Base-by-base conservation (phyloP, 1,140 invertebrate species). In the Ctenoplectra terminalis region DNA sequence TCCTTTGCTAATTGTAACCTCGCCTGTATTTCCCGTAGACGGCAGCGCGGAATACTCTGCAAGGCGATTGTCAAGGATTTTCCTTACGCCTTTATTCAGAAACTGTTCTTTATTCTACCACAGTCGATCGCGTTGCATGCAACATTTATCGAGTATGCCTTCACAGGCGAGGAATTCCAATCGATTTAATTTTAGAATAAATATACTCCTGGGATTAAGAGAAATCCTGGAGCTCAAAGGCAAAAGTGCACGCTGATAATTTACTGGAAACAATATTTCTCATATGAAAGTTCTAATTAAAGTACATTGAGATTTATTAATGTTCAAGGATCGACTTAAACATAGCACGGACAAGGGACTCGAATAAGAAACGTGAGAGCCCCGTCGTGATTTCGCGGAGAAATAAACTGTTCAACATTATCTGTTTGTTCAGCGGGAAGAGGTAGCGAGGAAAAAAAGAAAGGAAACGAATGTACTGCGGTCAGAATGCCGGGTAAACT, bases 11-110 rank as follows among this genome's bases (percentile, higher is more conserved):
- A n/a, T n/a, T n/a, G n/a, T n/a, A 29, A 43, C 20, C 31, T 50
- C 73, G 75, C 69, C 80, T 83, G 77, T 34, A 61, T 84, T 85
- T 83, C 66, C 72, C 83, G 34, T 81, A 76, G 31, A 74, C 61
- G 74, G 78, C 43, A 29, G 31, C 17, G 56, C 66, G 37, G 4
- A 52, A 26, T 29, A 76, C 71, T 81, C 37, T 13, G 37, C 43
- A 43, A 9, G 46, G 15, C 4, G 23, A 37, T 56, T 13, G 34
- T 58, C 81, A 87, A 84, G 60, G 85, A 56, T 87, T 84, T 87
- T 87, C 73, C 72, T 60, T 31, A n/a, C 31, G 37, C 23, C 56
- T 73, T 63, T 54, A 80, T 43, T 37, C 77, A 34, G 77, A 80
- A 73, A 72, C 23, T 37, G 58, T 73, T 80, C 40, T 73, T 64